Evolutionary conservation across 30 jellyfish, hydroid and myxozoan species (phyloP), one percentile per base, ranked within the genome.

Genomic region (Cassiopea andromeda): DNA sequence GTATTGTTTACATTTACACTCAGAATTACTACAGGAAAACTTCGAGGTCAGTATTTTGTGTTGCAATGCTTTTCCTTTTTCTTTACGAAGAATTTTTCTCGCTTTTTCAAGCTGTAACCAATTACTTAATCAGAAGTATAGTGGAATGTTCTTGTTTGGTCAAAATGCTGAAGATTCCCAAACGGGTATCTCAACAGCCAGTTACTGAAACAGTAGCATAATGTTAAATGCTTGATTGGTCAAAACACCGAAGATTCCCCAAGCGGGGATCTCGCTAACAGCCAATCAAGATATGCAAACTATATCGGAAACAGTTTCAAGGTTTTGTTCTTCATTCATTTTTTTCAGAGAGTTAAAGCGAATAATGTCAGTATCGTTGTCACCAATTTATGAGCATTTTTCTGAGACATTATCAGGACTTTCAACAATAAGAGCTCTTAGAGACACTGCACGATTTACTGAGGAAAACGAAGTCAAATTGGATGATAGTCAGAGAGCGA

Each of bases 371-470:
- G 92, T 92, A 27, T 87, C 99, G 59, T 74, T 92, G 64, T 96
- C 99, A 38, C 99, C 99, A 1, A 89, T 96, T 58, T 96, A 96
- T 73, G 99, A 96, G 86, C 99, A 96, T 58, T 92, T 96, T 66
- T 89, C 99, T 5, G 99, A 96, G 86, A 96, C 99, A 60, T 77
- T 96, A 17, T 69, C 98, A 71, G 99, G 99, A 3, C 73, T 96
- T 76, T 27, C 93, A 43, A 96, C 97, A 9, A 96, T 96, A 2
- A 60, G 99, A 38, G 99, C 99, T 2, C 75, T 96, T 84, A 67
- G 90, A 66, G 98, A 96, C 13, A 59, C 89, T 17, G 90, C 89
- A 7, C 96, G 99, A 1, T 96, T 96, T 73, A 80, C 94, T 0
- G 94, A 83, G 45, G 99, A 96, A 46, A 96, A 96, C 66, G 98